These are phyloP conservation scores for Coranthus polyacanthus DNA, from an alignment of 2,797 vertebrate species.

Conservation along the genomic window DNA sequence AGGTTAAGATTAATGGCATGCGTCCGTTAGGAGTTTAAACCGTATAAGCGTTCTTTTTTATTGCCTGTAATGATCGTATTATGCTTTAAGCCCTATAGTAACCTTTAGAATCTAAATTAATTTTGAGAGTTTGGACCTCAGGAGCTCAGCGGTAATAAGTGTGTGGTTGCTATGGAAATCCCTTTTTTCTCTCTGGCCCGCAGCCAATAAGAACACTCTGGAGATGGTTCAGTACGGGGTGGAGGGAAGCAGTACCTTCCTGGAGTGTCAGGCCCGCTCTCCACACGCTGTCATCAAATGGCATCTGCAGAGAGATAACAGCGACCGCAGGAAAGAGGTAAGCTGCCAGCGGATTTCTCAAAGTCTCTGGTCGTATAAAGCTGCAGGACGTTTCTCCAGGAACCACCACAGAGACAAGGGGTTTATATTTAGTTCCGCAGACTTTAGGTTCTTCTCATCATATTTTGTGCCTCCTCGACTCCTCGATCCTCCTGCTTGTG, in stretches of 20 bases:
- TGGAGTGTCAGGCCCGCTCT: conserved; percentile 96
- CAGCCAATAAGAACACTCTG: conserved; percentile 94
- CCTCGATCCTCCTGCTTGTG: too few species aligned
- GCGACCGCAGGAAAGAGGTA: conserved; percentile 96
- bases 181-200: conserved; percentile 54
- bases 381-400: too few species aligned
- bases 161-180: conserved; percentile 65
- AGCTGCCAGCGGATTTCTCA: conserved; percentile 31
- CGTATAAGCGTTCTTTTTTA: too few species aligned
- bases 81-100: neutral
- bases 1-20: conserved; percentile 5
- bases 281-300: conserved; percentile 95
- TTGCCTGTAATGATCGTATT: conserved; percentile 4
- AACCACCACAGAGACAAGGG: too few species aligned
- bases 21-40: too few species aligned
- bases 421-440: too few species aligned
- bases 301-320: conserved; percentile 95
- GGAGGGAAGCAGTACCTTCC: conserved; percentile 95
- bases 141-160: conserved; percentile 51
- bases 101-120: neutral
- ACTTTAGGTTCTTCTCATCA: too few species aligned
- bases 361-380: neutral
- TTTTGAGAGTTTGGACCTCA: conserved; percentile 41
- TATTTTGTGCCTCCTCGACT: too few species aligned
- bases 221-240: conserved; percentile 96